These are phyloP conservation scores for Protodeltote pygarga DNA, from an alignment of 2,888 invertebrate species.

Conservation along the genomic window DNA sequence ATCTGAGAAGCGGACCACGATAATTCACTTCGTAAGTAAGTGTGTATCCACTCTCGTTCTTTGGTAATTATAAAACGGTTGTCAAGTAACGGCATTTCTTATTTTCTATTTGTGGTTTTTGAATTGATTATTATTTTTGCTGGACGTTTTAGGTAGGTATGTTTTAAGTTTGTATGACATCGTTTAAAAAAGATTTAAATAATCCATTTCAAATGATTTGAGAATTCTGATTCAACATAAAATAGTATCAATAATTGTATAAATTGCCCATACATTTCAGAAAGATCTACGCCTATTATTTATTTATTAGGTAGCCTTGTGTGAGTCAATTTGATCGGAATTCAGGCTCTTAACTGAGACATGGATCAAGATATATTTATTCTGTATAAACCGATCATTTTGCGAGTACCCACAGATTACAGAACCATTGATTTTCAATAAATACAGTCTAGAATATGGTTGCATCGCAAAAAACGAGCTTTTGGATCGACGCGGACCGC, in stretches of 20 bases:
- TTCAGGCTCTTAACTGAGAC: conserved; percentile 1
- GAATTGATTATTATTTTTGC: conserved; percentile 9
- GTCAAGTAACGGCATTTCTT: conserved; percentile 59
- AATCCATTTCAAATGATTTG: no score
- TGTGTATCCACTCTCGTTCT: conserved; percentile 65
- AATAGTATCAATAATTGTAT: no score
- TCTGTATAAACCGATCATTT: conserved; percentile 29
- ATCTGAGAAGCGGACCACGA: conserved; percentile 74
- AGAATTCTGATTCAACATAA: no score
- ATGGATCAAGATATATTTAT: conserved; percentile 19
- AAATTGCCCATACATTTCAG: background rate
- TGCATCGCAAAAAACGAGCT: conserved; percentile 41
- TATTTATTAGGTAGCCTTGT: no score
- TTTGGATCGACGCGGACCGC: conserved; percentile 28
- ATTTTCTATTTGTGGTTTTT: conserved; percentile 46
- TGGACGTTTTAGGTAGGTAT: no score
- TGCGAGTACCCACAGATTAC: conserved; percentile 21
- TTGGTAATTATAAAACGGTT: conserved; percentile 59
- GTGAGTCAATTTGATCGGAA: background rate
- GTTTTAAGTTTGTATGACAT: no score
- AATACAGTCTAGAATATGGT: conserved; percentile 28
- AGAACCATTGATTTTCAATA: conserved; percentile 45
- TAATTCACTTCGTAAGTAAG: conserved; percentile 72
- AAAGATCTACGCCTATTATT: no score
- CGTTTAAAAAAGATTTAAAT: no score